phyloP scores from a whole-genome alignment of 2,888 invertebrate genomes.

The Ramazzottius varieornatus region DNA sequence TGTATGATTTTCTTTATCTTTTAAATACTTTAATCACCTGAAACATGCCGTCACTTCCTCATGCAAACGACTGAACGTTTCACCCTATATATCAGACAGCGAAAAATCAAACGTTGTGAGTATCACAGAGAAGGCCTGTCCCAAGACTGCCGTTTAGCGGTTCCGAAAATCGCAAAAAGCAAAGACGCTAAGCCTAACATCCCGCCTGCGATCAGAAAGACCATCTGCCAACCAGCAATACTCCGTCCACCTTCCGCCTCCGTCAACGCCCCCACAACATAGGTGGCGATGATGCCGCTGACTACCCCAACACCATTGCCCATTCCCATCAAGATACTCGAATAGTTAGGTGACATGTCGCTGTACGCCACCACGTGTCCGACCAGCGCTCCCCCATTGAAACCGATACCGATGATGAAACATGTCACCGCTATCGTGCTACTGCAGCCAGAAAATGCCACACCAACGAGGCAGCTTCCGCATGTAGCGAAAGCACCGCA shows the following conservation, averaged over 20 bases:
- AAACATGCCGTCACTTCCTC: too few relatives aligned
- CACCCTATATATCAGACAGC: too few relatives aligned
- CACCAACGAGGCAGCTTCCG: not conserved
- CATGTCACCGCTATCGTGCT: not conserved
- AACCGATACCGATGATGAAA: not conserved
- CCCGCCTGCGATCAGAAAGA: conserved; percentile 21
- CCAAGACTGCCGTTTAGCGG: conserved; percentile 24
- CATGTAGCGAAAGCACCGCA: not conserved
- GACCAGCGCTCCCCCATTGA: not conserved
- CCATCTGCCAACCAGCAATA: conserved; percentile 22
- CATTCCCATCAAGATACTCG: not conserved
- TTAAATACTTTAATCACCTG: too few relatives aligned
- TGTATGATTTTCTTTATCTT: too few relatives aligned
- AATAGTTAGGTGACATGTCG: not conserved
- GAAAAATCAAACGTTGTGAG: too few relatives aligned
- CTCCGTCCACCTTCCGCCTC: not conserved
- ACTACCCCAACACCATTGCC: conserved; percentile 6
- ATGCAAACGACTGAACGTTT: too few relatives aligned
- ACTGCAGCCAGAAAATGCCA: not conserved
- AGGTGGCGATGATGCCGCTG: conserved; percentile 7
- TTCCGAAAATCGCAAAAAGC: conserved; percentile 23
- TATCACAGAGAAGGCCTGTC: too few relatives aligned
- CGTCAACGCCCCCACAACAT: conserved; percentile 6
- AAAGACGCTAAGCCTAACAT: conserved; percentile 20
- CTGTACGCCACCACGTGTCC: not conserved